A percentile compares a stretch with the other conserved stretches of the same genome.
These are phyloP conservation scores for Hypanus sabinus DNA, from an alignment of 2,113 vertebrate genomes.

Conservation along the genomic window DNA sequence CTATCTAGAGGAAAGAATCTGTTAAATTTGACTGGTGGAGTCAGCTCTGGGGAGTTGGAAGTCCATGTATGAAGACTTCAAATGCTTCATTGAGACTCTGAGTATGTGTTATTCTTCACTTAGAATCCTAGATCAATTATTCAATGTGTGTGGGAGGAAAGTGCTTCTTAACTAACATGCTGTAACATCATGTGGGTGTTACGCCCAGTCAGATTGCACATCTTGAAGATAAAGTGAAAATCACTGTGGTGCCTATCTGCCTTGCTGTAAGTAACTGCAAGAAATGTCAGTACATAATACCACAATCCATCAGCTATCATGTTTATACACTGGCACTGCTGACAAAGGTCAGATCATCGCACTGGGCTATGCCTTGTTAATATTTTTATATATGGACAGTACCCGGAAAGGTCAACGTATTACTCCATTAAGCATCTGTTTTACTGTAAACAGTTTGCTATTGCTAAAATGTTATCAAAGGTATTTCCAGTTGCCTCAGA, in stretches of 20 bases:
- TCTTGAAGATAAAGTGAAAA: constrained; percentile 2
- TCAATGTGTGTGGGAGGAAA: neutral
- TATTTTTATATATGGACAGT: neutral
- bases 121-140: neutral
- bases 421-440: neutral
- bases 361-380: neutral
- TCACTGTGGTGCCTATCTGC: neutral
- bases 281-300: neutral
- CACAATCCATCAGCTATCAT: neutral
- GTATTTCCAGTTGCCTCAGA: neutral
- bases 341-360: neutral
- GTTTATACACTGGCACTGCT: neutral
- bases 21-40: neutral
- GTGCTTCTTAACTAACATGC: neutral
- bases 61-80: neutral
- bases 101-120: constrained; percentile 2
- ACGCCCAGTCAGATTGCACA: neutral
- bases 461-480: neutral
- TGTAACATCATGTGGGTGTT: neutral
- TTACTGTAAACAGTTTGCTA: neutral
- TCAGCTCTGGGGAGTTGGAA: neutral
- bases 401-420: neutral
- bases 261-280: neutral
- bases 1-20: neutral
- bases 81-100: neutral